These are phyloP conservation scores for Yoshiicerus persimilis DNA, from an alignment of 1,140 invertebrate genomes.

Conservation along the genomic window DNA sequence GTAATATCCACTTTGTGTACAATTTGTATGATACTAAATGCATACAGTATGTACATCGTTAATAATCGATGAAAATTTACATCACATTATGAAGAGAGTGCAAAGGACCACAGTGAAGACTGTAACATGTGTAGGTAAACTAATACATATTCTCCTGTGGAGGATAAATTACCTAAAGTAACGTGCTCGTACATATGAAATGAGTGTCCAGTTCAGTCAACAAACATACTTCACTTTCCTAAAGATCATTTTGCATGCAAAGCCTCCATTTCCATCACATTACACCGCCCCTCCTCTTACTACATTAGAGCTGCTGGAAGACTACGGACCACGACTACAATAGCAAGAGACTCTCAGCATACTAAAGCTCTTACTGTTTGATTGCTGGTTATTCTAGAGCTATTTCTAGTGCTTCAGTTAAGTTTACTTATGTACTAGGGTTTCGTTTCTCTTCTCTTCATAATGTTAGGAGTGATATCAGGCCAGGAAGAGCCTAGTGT, in stretches of 20 bases:
- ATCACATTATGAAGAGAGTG: neutral
- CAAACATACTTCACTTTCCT: neutral
- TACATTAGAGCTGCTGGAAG: neutral
- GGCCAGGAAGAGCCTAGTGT: neutral
- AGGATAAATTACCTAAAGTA: neutral
- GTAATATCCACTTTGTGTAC: too few species aligned
- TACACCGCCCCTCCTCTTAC: neutral
- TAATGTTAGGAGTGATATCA: neutral
- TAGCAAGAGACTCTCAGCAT: neutral
- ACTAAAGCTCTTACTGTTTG: neutral
- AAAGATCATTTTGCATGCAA: constrained; percentile 15
- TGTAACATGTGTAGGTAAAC: neutral
- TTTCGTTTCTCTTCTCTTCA: neutral
- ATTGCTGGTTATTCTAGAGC: neutral
- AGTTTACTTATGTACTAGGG: neutral
- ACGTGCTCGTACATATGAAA: neutral
- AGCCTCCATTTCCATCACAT: constrained; percentile 4
- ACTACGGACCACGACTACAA: too few species aligned
- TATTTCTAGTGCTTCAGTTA: too few species aligned
- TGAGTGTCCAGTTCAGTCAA: constrained; percentile 2
- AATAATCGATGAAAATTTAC: constrained; percentile 3
- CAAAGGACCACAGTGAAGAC: neutral
- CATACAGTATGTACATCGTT: neutral
- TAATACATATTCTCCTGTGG: neutral
- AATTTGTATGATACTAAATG: too few species aligned